Percentiles rank a stretch among this genome's conserved stretches.
Evolutionary conservation across 2,888 invertebrate species (phyloP).

Genomic region (Galeruca laticollis): DNA sequence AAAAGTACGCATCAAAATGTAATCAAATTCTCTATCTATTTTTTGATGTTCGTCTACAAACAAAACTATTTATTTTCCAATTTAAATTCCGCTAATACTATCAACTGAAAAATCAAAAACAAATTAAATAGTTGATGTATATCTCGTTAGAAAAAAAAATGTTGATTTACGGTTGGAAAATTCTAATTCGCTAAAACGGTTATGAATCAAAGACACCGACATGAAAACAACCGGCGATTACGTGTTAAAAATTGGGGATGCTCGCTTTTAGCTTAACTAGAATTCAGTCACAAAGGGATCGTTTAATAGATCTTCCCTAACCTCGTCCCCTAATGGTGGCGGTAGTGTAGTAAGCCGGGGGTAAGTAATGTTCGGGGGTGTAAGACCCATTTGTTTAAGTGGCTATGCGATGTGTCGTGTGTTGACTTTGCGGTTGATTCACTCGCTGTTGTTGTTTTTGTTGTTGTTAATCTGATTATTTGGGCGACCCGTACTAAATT

Average conservation of each 20-base stretch:
- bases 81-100: no score
- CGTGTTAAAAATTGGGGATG: slow-evolving; percentile 21
- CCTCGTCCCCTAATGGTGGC: slow-evolving; percentile 11
- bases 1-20: no score
- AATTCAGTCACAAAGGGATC: slow-evolving; percentile 35
- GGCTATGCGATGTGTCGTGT: background rate
- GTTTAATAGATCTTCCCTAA: slow-evolving; percentile 24
- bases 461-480: slow-evolving; percentile 3
- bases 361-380: slow-evolving; percentile 24
- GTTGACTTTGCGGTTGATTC: slow-evolving; percentile 15
- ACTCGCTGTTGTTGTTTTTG: slow-evolving; percentile 2
- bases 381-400: slow-evolving; percentile 19
- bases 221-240: slow-evolving; percentile 21
- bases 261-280: slow-evolving; percentile 36
- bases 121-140: no score
- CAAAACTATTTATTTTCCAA: no score
- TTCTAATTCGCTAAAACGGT: slow-evolving; percentile 10
- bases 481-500: background rate
- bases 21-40: no score
- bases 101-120: no score
- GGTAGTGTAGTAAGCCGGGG: slow-evolving; percentile 22
- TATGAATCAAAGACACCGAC: background rate
- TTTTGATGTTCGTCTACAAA: no score
- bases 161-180: background rate
- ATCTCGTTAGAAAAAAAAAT: background rate